Evolutionary conservation across 2,113 vertebrate species (phyloP).

Genomic region (Anarrhichthys ocellatus): DNA sequence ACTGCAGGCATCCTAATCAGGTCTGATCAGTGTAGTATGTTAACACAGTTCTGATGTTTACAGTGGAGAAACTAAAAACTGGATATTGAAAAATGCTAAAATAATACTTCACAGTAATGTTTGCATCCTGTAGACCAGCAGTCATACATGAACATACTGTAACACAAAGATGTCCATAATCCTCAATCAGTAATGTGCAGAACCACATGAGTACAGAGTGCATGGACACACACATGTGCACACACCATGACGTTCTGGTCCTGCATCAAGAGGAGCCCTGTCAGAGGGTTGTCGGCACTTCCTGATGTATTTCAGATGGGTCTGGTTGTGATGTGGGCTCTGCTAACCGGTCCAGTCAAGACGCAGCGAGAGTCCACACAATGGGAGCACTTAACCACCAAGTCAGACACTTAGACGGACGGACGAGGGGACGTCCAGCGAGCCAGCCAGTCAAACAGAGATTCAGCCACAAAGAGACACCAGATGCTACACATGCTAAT

Average conservation of each 20-base stretch:
- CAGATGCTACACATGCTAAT: conserved; percentile 45
- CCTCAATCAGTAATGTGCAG: conserved; percentile 33
- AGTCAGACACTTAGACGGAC: conserved; percentile 39
- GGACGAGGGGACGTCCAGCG: conserved; percentile 19
- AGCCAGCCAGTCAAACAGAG: conserved; percentile 37
- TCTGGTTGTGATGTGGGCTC: conserved; percentile 63
- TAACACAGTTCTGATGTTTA: neutral
- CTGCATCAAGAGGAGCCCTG: conserved; percentile 43
- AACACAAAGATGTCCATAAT: conserved; percentile 19
- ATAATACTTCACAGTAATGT: neutral
- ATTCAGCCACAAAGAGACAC: conserved; percentile 41
- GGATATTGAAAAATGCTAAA: conserved; percentile 12
- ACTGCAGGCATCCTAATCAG: neutral
- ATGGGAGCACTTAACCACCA: conserved; percentile 54
- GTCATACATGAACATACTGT: conserved; percentile 11
- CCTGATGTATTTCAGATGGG: conserved; percentile 63
- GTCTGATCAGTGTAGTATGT: neutral
- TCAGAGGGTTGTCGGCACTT: conserved; percentile 51
- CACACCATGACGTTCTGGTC: conserved; percentile 42
- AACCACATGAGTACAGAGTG: conserved; percentile 8
- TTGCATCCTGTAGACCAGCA: conserved; percentile 8
- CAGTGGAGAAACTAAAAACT: conserved; percentile 2
- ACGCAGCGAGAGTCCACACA: conserved; percentile 52
- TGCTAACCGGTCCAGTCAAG: conserved; percentile 52
- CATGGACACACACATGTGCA: conserved; percentile 8